Conservation (phyloP, 53 echinoderm and acorn worm species). For the Apostichopus leukothele region DNA sequence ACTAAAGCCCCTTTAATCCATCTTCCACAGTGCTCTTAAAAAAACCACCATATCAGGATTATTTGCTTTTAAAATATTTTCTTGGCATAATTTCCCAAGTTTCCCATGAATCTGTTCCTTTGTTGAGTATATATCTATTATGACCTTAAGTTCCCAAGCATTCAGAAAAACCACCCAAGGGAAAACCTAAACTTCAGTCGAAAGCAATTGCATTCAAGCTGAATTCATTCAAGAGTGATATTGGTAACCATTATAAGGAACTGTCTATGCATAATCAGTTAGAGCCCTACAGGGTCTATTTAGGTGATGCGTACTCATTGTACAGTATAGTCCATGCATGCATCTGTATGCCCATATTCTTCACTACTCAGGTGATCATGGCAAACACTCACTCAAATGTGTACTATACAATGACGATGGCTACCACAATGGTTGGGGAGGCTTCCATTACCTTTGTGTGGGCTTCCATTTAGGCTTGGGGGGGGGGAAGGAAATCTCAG, state of each 20-base stretch:
- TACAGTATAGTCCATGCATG: too few relatives aligned
- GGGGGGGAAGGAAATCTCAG: too few relatives aligned
- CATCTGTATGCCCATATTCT: too few relatives aligned
- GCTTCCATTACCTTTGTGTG: too few relatives aligned
- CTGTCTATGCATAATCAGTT: neutral
- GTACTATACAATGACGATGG: too few relatives aligned
- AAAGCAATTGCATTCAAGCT: neutral
- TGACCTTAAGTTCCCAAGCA: neutral
- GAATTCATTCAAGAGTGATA: slow-evolving; percentile 1
- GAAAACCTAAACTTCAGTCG: neutral
- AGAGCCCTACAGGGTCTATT: slow-evolving; percentile 23
- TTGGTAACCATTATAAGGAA: neutral
- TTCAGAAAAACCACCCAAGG: slow-evolving; percentile 33
- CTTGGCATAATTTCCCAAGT: slow-evolving; percentile 11
- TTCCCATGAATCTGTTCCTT: slow-evolving; percentile 42
- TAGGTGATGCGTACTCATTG: neutral
- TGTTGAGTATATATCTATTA: slow-evolving; percentile 4
- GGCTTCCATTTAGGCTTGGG: too few relatives aligned
- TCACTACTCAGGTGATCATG: too few relatives aligned
- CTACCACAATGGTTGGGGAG: too few relatives aligned
- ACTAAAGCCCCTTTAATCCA: neutral
- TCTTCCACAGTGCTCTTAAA: neutral
- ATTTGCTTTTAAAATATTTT: slow-evolving; percentile 39
- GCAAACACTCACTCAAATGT: too few relatives aligned
- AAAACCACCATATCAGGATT: slow-evolving; percentile 21